Conservation (phyloP, 2,888 invertebrate genomes). For the Neocrepidodera transversa region DNA sequence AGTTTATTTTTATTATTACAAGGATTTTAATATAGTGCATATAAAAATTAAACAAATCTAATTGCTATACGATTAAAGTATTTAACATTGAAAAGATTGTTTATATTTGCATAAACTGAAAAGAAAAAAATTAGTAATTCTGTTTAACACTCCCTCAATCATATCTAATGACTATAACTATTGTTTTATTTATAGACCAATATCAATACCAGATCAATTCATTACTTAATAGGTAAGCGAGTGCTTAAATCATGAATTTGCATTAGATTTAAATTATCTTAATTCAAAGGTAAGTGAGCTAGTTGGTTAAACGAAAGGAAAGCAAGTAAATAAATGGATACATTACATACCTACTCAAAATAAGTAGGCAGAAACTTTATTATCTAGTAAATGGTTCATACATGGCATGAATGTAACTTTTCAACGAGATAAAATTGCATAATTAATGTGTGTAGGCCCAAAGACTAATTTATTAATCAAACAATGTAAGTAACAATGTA, state of each 20-base stretch:
- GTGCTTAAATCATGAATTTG: constrained; percentile 13
- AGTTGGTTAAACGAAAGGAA: constrained; percentile 6
- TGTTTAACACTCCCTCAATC: constrained; percentile 4
- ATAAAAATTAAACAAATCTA: no score
- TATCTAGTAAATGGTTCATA: constrained; percentile 22
- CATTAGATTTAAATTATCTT: constrained; percentile 11
- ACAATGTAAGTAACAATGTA: constrained; percentile 3
- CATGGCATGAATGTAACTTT: constrained; percentile 20
- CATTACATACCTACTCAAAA: constrained; percentile 18
- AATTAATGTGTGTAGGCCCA: constrained; percentile 36
- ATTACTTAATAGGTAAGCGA: constrained; percentile 1
- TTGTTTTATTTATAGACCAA: constrained; percentile 17
- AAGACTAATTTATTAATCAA: constrained; percentile 31
- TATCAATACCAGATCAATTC: constrained; percentile 10
- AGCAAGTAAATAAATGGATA: neutral
- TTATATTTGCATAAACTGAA: neutral
- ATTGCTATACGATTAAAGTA: no score
- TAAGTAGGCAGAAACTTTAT: constrained; percentile 26
- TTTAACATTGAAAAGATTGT: no score
- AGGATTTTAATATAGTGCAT: no score
- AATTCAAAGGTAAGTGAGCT: neutral
- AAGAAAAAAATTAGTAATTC: neutral
- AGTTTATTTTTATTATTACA: no score
- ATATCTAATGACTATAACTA: constrained; percentile 8
- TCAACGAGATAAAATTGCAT: constrained; percentile 32